These are phyloP conservation scores for Aphidius ervi DNA, from an alignment of 1,140 invertebrate species.

Conservation along the genomic window DNA sequence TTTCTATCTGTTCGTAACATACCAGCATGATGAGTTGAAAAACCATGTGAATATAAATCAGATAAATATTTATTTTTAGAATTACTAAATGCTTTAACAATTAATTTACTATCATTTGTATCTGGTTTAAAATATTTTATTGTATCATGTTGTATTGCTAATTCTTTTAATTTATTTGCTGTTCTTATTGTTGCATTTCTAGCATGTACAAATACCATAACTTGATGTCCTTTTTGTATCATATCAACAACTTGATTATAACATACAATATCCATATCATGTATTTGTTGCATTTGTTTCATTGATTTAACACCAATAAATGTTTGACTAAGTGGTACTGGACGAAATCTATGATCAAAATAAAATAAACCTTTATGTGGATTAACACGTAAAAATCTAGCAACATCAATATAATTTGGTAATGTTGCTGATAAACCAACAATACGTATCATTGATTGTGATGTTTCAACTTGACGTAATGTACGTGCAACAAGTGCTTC, in stretches of 20 bases:
- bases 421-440: constrained; percentile 97
- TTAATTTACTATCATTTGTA: constrained; percentile 53
- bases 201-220: constrained; percentile 99
- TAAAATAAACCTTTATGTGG: constrained; percentile 90
- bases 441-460: constrained; percentile 95
- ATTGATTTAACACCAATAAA: constrained; percentile 87
- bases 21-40: constrained; percentile 96
- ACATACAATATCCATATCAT: constrained; percentile 89
- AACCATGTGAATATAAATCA: constrained; percentile 82
- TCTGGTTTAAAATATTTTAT: constrained; percentile 67
- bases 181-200: constrained; percentile 91
- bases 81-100: constrained; percentile 63
- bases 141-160: constrained; percentile 70
- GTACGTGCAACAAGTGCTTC: constrained; percentile 96
- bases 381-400: constrained; percentile 91
- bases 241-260: constrained; percentile 89
- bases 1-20: constrained; percentile 80
- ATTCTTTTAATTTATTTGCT: constrained; percentile 73
- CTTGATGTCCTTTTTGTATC: constrained; percentile 88
- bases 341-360: constrained; percentile 94
- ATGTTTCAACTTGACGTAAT: constrained; percentile 87
- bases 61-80: constrained; percentile 72
- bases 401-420: constrained; percentile 97
- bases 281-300: constrained; percentile 71
- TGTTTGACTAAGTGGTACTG: constrained; percentile 89